A percentile compares a stretch with the other conserved stretches of the same genome.
phyloP scores from a whole-genome alignment of 2,797 vertebrate genomes.

The Danio jaintianensis region DNA sequence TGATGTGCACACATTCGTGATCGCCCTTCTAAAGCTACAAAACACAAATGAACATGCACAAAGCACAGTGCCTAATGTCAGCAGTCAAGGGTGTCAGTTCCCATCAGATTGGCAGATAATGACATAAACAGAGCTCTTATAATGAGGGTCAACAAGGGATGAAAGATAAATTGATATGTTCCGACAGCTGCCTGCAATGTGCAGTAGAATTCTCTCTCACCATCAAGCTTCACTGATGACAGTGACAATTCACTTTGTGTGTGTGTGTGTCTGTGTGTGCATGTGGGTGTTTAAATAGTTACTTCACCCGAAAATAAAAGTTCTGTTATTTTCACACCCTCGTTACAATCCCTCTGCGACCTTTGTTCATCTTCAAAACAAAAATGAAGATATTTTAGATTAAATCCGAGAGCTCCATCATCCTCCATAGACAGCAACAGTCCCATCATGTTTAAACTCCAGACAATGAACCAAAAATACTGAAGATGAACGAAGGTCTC shows the following conservation, averaged over 20 bases:
- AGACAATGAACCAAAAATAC: no score
- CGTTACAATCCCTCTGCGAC: no score
- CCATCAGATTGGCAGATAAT: constrained; percentile 72
- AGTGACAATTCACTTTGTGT: constrained; percentile 43
- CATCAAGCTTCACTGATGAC: constrained; percentile 32
- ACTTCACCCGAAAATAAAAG: no score
- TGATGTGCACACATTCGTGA: not conserved
- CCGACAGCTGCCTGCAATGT: constrained; percentile 29
- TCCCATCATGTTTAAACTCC: no score
- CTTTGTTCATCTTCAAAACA: no score
- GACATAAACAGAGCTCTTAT: constrained; percentile 63
- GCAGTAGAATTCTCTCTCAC: constrained; percentile 1
- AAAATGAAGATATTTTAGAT: no score
- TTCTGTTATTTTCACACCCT: no score
- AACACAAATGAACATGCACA: constrained; percentile 19
- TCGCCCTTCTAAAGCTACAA: constrained; percentile 4
- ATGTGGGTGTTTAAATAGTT: not conserved
- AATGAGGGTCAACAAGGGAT: constrained; percentile 72
- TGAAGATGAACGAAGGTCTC: no score
- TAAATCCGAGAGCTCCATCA: no score
- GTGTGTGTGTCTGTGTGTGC: not conserved
- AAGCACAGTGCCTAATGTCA: constrained; percentile 53
- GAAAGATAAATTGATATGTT: constrained; percentile 57
- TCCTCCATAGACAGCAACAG: no score
- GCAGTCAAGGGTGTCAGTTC: constrained; percentile 71